Percentiles rank a stretch among this genome's conserved stretches.
These are phyloP conservation scores for human DNA, from an alignment of 2,113 vertebrate species.

Conservation along the genomic window GRCh38 chr1:16532001-16532500, in stretches of 20 bases:
- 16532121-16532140: background rate
- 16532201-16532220: too few relatives aligned
- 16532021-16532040: background rate
- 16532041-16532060: background rate
- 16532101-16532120: background rate
- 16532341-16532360: too few relatives aligned
- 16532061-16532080: background rate
- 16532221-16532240: too few relatives aligned
- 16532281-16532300: too few relatives aligned
- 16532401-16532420: background rate
- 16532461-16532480: accelerated
- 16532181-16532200: background rate
- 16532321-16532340: too few relatives aligned
- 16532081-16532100: background rate
- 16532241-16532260: too few relatives aligned
- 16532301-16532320: too few relatives aligned
- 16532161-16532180: background rate
- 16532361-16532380: accelerated
- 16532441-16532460: too few relatives aligned
- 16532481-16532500: accelerated
- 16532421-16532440: too few relatives aligned
- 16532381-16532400: background rate
- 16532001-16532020: background rate
- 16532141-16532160: background rate
- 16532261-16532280: too few relatives aligned